These are phyloP conservation scores for Spinus olivaceus DNA, from an alignment of 2,797 vertebrate genomes.

Conservation along the genomic window DNA sequence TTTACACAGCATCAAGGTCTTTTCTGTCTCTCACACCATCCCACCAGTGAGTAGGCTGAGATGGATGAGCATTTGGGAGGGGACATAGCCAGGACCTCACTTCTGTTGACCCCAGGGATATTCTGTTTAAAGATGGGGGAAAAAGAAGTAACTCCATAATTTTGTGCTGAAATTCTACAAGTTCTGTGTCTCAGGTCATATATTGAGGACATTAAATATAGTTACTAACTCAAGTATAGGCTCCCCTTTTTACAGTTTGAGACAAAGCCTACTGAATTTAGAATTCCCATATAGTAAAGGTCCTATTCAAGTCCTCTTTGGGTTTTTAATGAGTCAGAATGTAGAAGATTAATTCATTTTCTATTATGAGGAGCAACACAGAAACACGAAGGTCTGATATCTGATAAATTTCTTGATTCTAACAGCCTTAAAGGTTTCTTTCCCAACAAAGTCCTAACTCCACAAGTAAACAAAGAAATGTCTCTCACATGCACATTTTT, in stretches of 20 bases:
- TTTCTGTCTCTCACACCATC: background rate
- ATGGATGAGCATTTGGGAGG: background rate
- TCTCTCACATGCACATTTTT: background rate
- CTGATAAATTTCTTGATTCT: background rate
- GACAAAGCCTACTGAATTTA: background rate
- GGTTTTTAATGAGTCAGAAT: constrained; percentile 44
- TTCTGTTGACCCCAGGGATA: background rate
- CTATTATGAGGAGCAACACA: background rate
- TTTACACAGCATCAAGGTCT: background rate
- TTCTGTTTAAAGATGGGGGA: background rate
- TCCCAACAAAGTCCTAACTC: background rate
- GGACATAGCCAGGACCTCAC: background rate
- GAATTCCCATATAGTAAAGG: background rate
- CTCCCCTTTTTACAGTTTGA: background rate
- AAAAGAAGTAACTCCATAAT: background rate
- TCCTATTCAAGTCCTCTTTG: background rate
- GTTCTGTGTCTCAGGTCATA: background rate
- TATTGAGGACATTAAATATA: background rate
- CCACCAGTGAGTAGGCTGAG: background rate
- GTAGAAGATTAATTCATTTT: constrained; percentile 47
- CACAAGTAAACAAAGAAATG: background rate
- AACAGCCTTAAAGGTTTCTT: background rate
- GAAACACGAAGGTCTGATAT: background rate
- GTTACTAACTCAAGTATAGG: background rate
- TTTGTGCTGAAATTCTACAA: background rate